Base-by-base conservation (phyloP, 2,888 invertebrate species). In the Diachrysia chrysitis region DNA sequence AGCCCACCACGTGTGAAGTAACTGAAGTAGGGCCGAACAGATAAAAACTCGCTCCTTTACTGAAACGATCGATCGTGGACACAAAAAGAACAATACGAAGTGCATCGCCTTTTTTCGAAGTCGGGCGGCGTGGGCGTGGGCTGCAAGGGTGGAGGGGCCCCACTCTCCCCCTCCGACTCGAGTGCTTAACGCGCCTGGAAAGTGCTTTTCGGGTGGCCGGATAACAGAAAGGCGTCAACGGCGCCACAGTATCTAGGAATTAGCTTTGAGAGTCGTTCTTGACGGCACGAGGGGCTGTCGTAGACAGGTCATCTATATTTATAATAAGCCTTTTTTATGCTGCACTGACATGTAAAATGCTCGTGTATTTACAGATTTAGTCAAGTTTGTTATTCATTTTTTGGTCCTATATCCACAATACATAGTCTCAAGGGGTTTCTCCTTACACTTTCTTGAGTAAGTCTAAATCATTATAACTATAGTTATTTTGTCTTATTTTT, bases 71-170 rank as follows among this genome's bases (percentile, higher is more conserved):
- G 95, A 95, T 95, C 87, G 91, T 89, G 90, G 93, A 93, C 95
- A 93, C 88, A 95, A 95, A 95, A 95, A 91, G 95, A 93, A 94
- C 95, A 94, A 93, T 94, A 89, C 89, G 88, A 93, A 93, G 92
- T 94, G 93, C 93, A 94, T 94, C 93, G 95, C 94, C 94, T 94
- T 95, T 95, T 95, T 95, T 94, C 92, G 91, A 94, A 92, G 88
- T 87, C 85, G 86, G 85, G 85, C 81, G 87, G 80, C 83, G 85
- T 79, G 90, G 84, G 85, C 87, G 91, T 87, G 89, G 90, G 48
- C 12, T 89, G 89, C 89, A 81, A 80, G 72, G 83, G 83, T 76
- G 86, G 83, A 76, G 78, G 74, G 68, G 58, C 76, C 73, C 81
- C 83, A 78, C 83, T 78, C 81, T 75, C 83, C 82, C 84, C 80